Percentiles rank a stretch among this genome's conserved stretches.
phyloP scores from a whole-genome alignment of 1,140 invertebrate species.

The Drosophila sproati region DNA sequence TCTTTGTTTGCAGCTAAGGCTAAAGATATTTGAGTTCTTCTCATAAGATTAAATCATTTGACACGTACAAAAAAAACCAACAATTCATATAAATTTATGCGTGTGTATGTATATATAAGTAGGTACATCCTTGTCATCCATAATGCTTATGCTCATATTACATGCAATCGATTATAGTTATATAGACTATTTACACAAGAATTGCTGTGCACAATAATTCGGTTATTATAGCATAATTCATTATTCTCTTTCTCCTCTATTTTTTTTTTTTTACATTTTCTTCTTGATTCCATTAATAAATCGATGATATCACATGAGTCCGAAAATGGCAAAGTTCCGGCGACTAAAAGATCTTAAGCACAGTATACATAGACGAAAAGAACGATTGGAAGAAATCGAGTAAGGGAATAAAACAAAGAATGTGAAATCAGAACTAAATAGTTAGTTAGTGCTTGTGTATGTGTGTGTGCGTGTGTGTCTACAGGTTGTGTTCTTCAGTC shows the following conservation, averaged over 20 bases:
- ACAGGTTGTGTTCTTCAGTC: constrained; percentile 74
- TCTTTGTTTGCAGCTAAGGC: constrained; percentile 84
- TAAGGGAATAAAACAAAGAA: constrained; percentile 15
- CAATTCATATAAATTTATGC: constrained; percentile 38
- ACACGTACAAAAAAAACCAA: constrained; percentile 36
- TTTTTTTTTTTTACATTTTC: constrained; percentile 67
- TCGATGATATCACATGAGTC: constrained; percentile 84
- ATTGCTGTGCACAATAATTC: constrained; percentile 65
- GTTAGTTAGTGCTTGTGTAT: constrained; percentile 15
- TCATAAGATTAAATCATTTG: constrained; percentile 43
- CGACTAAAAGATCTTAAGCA: constrained; percentile 81
- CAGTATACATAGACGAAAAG: constrained; percentile 31
- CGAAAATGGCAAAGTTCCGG: constrained; percentile 84
- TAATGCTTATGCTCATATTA: constrained; percentile 59
- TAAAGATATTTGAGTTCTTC: constrained; percentile 68
- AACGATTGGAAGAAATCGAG: constrained; percentile 33
- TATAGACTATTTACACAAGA: constrained; percentile 76
- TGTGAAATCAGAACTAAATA: constrained; percentile 14
- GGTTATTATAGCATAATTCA: constrained; percentile 48
- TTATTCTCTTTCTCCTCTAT: constrained; percentile 44
- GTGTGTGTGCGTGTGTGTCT: constrained; percentile 48
- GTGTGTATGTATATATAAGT: constrained; percentile 33
- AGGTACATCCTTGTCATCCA: constrained; percentile 38
- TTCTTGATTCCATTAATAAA: constrained; percentile 73
- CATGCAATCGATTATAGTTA: constrained; percentile 65